phyloP scores from a whole-genome alignment of 2,797 vertebrate species.

The Epinephelus coioides region DNA sequence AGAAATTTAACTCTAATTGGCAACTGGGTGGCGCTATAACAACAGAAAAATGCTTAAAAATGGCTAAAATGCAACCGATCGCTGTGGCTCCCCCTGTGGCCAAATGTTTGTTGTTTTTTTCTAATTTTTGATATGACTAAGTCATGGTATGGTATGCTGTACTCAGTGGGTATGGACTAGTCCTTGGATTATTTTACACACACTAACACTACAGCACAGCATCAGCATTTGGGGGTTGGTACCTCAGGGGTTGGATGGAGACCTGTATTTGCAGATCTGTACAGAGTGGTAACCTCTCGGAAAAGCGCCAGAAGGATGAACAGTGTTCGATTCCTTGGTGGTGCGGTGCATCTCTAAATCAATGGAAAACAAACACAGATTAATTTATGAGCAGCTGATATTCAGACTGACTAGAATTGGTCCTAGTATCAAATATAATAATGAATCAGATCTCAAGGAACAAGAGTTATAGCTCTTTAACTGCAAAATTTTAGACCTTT shows the following conservation, averaged over 20 bases:
- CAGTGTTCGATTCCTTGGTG: conserved; percentile 52
- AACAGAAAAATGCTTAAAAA: too few species aligned
- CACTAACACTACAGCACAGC: too few species aligned
- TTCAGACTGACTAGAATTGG: not conserved
- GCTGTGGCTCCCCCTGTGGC: too few species aligned
- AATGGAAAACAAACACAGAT: not conserved
- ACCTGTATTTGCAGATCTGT: conserved; percentile 49
- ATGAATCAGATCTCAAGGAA: not conserved
- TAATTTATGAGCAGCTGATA: not conserved
- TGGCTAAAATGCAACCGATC: too few species aligned
- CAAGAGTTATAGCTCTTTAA: not conserved
- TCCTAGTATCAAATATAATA: not conserved
- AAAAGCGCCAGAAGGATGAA: conserved; percentile 88
- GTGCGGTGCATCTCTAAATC: conserved; percentile 25
- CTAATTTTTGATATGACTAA: too few species aligned
- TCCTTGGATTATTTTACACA: too few species aligned
- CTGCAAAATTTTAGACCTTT: not conserved
- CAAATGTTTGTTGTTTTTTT: too few species aligned
- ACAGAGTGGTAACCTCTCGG: conserved; percentile 86
- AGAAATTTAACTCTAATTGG: too few species aligned
- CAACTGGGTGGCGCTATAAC: too few species aligned
- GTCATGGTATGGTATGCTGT: too few species aligned
- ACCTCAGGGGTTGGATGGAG: conserved; percentile 84
- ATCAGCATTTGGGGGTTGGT: conserved; percentile 11
- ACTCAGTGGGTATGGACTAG: too few species aligned